Evolutionary conservation across 2,888 invertebrate genomes (phyloP), one percentile per base, ranked within the genome.

Genomic region (Onthophagus sagittarius): DNA sequence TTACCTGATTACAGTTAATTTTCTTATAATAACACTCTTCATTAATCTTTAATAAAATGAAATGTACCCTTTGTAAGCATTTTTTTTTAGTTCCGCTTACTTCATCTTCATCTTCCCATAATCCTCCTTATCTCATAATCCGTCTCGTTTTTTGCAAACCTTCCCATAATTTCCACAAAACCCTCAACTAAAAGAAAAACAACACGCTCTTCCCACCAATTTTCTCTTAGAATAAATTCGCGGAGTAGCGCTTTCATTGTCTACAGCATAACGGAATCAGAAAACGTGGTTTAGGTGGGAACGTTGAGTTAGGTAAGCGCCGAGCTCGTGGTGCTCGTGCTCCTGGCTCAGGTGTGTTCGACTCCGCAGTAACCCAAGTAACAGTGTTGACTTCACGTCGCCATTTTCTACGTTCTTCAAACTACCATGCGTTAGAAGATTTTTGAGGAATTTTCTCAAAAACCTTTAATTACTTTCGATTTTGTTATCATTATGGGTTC

Each of bases 401-500:
- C 39, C 39, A 53, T 53, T 53, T 53, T 53, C 11, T 53, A 53
- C 7, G 9, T 7, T 53, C 1, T 53, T 53, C 1, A 53, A 7
- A 53, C 39, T 1, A 53, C 39, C 39, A 53, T 53, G 39, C 39
- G 23, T 11, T 53, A 53, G 39, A 53, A 53, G 23, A 53, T 53
- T 11, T 1, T 53, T 53, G 6, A 53, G 39, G 3, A 23, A 53
- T 53, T 53, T 33, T 33, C 33, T 7, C 33, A 7, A n/a, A n/a
- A n/a, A n/a, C n/a, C n/a, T n/a, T n/a, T n/a, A n/a, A n/a, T n/a
- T n/a, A n/a, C n/a, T 23, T 64, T 14, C 14, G 4, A 1, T 64
- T 13, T 15, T 64, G 9, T 67, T 31, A 31, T 13, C 15, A 32
- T 13, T 7, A 95, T 95, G 95, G 95, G 94, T 82, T 94, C 95